Conservation (phyloP, 2,797 vertebrate species). For the Anisognathus igniventris region DNA sequence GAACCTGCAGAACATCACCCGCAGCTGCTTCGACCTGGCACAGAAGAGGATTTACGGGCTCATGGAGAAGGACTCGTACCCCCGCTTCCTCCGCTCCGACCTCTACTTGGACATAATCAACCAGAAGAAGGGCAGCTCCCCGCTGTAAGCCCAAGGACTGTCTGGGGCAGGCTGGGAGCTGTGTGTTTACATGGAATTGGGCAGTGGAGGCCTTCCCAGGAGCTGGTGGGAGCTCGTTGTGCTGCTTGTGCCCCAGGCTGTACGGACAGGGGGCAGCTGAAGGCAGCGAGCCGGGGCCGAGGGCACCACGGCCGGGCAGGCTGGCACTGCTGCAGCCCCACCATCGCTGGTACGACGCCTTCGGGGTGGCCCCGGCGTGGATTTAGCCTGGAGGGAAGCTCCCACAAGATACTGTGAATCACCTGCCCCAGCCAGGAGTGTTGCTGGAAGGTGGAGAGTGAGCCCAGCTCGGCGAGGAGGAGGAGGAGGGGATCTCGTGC, state of each 20-base stretch:
- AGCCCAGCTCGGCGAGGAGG: background rate
- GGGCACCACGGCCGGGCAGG: slow-evolving; percentile 36
- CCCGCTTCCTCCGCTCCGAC: slow-evolving; percentile 95
- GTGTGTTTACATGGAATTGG: slow-evolving; percentile 49
- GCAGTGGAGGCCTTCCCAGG: slow-evolving; percentile 1
- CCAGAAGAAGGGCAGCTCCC: slow-evolving; percentile 89
- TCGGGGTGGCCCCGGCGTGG: background rate
- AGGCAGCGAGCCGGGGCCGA: background rate
- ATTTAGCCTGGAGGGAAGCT: slow-evolving; percentile 13
- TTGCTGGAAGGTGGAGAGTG: background rate
- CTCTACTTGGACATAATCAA: slow-evolving; percentile 95
- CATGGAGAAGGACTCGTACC: slow-evolving; percentile 98
- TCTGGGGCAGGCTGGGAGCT: slow-evolving; percentile 31
- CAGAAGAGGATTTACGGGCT: slow-evolving; percentile 95
- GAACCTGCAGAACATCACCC: slow-evolving; percentile 90
- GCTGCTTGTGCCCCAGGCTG: background rate
- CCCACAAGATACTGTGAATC: slow-evolving; percentile 50
- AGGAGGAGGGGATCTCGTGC: background rate
- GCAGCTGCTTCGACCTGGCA: slow-evolving; percentile 90
- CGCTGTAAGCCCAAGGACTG: slow-evolving; percentile 70
- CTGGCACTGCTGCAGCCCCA: slow-evolving; percentile 7
- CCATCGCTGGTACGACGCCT: slow-evolving; percentile 55
- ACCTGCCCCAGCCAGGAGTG: background rate
- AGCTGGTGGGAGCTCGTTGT: background rate
- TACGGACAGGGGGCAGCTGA: background rate